Evolutionary conservation across 1,140 invertebrate species (phyloP).

Genomic region (Dreissena rostriformis): DNA sequence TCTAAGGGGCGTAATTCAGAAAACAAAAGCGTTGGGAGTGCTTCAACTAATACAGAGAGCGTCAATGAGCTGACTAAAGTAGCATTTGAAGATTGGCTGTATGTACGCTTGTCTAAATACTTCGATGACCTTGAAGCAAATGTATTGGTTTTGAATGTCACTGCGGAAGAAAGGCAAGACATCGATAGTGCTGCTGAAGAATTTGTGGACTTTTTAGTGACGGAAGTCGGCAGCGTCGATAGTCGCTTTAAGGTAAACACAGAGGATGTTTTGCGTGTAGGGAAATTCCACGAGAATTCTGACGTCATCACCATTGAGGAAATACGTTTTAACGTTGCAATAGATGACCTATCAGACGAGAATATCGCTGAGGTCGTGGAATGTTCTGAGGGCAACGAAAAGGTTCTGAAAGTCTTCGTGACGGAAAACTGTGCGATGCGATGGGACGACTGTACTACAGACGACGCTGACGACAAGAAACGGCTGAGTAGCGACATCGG

Average conservation of each 20-base stretch:
- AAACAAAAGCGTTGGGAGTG: conserved; percentile 1
- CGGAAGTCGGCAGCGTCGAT: conserved; percentile 30
- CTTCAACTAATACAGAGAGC: background rate
- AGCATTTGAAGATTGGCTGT: conserved; percentile 43
- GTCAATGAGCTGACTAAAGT: conserved; percentile 27
- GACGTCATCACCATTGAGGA: conserved; percentile 28
- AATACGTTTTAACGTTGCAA: conserved; percentile 11
- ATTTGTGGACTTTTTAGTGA: conserved; percentile 39
- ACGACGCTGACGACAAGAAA: background rate
- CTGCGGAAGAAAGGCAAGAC: conserved; percentile 22
- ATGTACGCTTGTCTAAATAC: conserved; percentile 35
- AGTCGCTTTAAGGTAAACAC: background rate
- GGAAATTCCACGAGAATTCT: conserved; percentile 22
- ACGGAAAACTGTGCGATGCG: conserved; percentile 18
- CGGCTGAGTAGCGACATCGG: conserved; percentile 29
- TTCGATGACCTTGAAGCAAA: conserved; percentile 40
- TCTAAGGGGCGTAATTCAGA: background rate
- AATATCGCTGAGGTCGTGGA: conserved; percentile 12
- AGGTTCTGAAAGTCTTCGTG: conserved; percentile 27
- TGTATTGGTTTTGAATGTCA: background rate
- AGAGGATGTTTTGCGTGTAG: conserved; percentile 17
- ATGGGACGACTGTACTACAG: conserved; percentile 28
- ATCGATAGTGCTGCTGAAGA: conserved; percentile 27
- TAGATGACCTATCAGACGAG: conserved; percentile 32
- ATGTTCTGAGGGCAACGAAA: conserved; percentile 1